Evolutionary conservation across 2,113 vertebrate genomes (phyloP).

Genomic region (Rhineura floridana): DNA sequence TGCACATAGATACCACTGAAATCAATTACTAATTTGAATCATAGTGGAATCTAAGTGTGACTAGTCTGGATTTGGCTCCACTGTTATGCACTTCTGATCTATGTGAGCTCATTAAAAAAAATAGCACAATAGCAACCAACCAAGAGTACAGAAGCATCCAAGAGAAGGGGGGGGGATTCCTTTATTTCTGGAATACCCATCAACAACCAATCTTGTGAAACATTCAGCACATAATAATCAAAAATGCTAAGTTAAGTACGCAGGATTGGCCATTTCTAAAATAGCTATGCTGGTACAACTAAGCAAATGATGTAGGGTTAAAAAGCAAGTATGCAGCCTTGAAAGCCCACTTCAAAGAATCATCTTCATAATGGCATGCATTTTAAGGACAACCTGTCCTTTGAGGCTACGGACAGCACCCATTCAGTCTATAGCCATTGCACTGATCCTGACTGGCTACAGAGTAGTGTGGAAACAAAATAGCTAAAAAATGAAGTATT

Average conservation of each 20-base stretch:
- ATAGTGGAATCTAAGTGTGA: background rate
- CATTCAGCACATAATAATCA: background rate
- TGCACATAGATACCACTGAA: background rate
- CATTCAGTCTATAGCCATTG: background rate
- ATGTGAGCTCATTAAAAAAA: background rate
- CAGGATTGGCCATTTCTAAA: background rate
- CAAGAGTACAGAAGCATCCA: background rate
- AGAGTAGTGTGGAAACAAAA: conserved; percentile 22
- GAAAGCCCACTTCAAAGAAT: background rate
- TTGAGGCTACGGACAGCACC: conserved; percentile 15
- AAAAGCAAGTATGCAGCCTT: background rate
- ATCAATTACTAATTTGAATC: background rate
- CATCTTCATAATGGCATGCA: background rate
- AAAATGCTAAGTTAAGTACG: background rate
- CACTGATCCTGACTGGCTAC: background rate
- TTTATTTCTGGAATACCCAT: background rate
- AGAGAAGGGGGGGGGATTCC: background rate
- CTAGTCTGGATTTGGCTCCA: background rate
- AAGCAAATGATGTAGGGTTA: background rate
- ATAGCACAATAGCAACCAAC: background rate
- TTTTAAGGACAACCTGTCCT: background rate
- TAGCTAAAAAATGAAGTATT: conserved; percentile 27
- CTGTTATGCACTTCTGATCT: background rate
- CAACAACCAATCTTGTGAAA: background rate
- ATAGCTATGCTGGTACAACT: background rate